Base-by-base conservation (phyloP, 2,113 vertebrate genomes). In the Aptenodytes forsteri region DNA sequence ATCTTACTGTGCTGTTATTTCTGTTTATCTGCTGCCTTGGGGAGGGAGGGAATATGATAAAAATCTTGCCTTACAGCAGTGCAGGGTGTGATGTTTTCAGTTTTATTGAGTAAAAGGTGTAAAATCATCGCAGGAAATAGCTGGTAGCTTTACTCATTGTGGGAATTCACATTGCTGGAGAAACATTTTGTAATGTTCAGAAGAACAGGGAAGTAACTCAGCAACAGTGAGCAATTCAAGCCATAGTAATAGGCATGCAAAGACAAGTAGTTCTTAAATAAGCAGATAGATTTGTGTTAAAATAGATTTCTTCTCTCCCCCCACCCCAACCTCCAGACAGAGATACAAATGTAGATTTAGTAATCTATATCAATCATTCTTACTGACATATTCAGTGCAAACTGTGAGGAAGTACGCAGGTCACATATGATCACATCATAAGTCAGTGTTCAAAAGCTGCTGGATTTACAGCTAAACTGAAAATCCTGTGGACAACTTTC, bases 391-490 rank as follows among this genome's bases (percentile, higher is more conserved):
- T 0, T 2, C 32, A 52, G 0, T 76, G 26, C 36, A 87, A 36
- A 50, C 61, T 32, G 23, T 32, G 65, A 69, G 55, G 54, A 90
- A 80, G n/a, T 73, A n/a, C 0, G 2, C 44, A 54, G 44, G 44
- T 91, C 38, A 15, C 3, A 0, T 87, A 11, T 65, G 62, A 79
- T 61, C 29, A 8, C 40, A 49, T 92, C 3, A 1, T 59, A 93
- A 76, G 81, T 64, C 62, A 47, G 0, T 0, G 1, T 59, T 76
- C 30, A 56, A 26, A 91, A 94, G 83, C 87, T 95, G 47, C 56
- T 87, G 89, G 77, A 94, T 96, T 96, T 93, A 78, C 76, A 72
- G 62, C 58, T 94, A 71, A 89, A 91, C 89, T 56, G 69, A 91
- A 95, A 91, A 93, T 89, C 83, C 65, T 23, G 21, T 49, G 58